phyloP scores from a whole-genome alignment of 2,113 vertebrate species.

The Elgaria multicarinata region DNA sequence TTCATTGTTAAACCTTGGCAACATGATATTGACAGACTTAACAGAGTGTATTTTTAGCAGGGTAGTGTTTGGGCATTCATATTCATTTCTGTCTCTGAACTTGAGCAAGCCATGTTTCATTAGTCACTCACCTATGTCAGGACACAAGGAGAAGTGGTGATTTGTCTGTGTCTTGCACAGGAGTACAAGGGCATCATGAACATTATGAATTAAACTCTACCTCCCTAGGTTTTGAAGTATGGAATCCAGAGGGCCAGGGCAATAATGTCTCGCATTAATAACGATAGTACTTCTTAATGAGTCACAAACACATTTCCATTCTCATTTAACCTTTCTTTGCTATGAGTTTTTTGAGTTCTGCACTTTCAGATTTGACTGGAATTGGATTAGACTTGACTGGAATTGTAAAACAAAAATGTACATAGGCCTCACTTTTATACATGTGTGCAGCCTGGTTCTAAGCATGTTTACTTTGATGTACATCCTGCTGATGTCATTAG shows the following conservation, averaged over 20 bases:
- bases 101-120: constrained; percentile 66
- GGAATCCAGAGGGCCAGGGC: constrained; percentile 50
- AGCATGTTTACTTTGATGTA: neutral
- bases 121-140: constrained; percentile 59
- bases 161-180: constrained; percentile 72
- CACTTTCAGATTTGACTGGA: constrained; percentile 3
- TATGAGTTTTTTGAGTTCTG: constrained; percentile 27
- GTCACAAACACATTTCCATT: constrained; percentile 33
- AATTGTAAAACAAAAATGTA: neutral
- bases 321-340: constrained; percentile 49
- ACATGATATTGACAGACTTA: constrained; percentile 52
- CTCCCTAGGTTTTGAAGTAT: constrained; percentile 47
- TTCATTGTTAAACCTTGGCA: constrained; percentile 68
- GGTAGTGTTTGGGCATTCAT: constrained; percentile 47
- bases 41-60: constrained; percentile 62
- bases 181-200: constrained; percentile 66
- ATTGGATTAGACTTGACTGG: constrained; percentile 16
- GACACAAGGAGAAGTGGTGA: constrained; percentile 57
- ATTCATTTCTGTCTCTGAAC: constrained; percentile 63
- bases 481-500: neutral
- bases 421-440: neutral
- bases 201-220: constrained; percentile 68
- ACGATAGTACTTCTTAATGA: constrained; percentile 50
- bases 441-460: neutral
- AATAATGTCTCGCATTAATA: constrained; percentile 57